Conservation (phyloP, 2,888 invertebrate genomes). For the Podotricha telesiphe region DNA sequence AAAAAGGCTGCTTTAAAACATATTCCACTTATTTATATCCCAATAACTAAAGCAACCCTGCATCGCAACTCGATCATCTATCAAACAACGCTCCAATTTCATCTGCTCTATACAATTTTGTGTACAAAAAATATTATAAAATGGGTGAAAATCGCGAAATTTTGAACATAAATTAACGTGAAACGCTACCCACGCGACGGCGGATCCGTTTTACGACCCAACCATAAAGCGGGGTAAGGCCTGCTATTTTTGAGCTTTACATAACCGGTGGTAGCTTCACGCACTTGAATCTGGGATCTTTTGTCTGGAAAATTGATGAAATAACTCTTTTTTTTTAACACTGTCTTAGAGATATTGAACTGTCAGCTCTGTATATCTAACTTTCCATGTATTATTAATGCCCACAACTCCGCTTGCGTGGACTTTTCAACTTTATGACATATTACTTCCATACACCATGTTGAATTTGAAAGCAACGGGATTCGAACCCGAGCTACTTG, state of each 20-base stretch:
- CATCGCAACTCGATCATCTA: constrained; percentile 5
- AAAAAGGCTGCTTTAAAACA: background rate
- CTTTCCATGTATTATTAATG: too few species aligned
- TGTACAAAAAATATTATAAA: constrained; percentile 23
- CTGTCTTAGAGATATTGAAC: too few species aligned
- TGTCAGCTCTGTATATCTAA: too few species aligned
- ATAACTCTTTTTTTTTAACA: background rate
- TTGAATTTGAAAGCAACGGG: too few species aligned
- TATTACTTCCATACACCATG: too few species aligned
- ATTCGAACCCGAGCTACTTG: too few species aligned
- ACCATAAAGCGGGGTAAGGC: constrained; percentile 47
- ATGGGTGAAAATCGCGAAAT: constrained; percentile 34
- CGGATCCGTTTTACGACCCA: constrained; percentile 46
- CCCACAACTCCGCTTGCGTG: too few species aligned
- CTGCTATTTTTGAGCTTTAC: constrained; percentile 52
- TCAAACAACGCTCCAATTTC: constrained; percentile 16
- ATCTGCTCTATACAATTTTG: constrained; percentile 17
- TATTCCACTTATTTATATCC: background rate
- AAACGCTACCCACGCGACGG: constrained; percentile 36
- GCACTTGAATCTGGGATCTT: constrained; percentile 32
- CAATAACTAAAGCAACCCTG: background rate
- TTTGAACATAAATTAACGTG: constrained; percentile 42
- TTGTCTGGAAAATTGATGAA: constrained; percentile 21
- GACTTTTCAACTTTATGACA: too few species aligned
- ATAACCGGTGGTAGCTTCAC: constrained; percentile 42